Evolutionary conservation across 2,113 vertebrate genomes (phyloP).

Genomic region (Carassius carassius): DNA sequence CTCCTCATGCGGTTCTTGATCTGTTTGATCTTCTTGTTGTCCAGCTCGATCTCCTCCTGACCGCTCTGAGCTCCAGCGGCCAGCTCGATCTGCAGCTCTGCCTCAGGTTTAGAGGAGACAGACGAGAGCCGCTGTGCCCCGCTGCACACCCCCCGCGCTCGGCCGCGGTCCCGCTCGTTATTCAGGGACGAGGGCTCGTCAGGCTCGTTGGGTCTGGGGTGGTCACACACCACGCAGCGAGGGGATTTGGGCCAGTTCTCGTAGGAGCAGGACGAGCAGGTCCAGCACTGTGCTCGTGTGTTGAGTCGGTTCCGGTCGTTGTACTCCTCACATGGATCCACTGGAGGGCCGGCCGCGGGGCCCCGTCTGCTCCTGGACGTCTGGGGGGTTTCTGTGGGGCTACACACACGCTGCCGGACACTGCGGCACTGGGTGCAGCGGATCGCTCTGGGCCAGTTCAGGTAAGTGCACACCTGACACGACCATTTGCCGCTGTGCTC

Average conservation of each 20-base stretch:
- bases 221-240: constrained; percentile 95
- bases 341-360: constrained; percentile 32
- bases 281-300: constrained; percentile 89
- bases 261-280: constrained; percentile 90
- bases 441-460: constrained; percentile 98
- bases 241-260: constrained; percentile 94
- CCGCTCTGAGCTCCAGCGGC: constrained; percentile 85
- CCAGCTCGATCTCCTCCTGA: constrained; percentile 89
- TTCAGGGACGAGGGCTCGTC: constrained; percentile 76
- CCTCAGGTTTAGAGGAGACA: constrained; percentile 81
- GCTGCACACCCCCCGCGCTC: background rate
- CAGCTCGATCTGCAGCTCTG: constrained; percentile 89
- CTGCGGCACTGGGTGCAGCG: constrained; percentile 98
- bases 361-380: constrained; percentile 80
- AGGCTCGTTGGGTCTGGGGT: constrained; percentile 84
- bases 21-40: constrained; percentile 97
- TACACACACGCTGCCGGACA: constrained; percentile 83
- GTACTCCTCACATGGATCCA: constrained; percentile 88
- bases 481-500: constrained; percentile 95
- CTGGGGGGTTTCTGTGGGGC: constrained; percentile 90
- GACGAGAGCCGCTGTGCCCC: constrained; percentile 89
- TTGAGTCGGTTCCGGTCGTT: constrained; percentile 96
- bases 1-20: constrained; percentile 98
- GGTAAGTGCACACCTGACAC: constrained; percentile 97
- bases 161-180: constrained; percentile 78